These are phyloP conservation scores for Dicranocentrus wangi DNA, from an alignment of 2,888 invertebrate genomes.

Conservation along the genomic window DNA sequence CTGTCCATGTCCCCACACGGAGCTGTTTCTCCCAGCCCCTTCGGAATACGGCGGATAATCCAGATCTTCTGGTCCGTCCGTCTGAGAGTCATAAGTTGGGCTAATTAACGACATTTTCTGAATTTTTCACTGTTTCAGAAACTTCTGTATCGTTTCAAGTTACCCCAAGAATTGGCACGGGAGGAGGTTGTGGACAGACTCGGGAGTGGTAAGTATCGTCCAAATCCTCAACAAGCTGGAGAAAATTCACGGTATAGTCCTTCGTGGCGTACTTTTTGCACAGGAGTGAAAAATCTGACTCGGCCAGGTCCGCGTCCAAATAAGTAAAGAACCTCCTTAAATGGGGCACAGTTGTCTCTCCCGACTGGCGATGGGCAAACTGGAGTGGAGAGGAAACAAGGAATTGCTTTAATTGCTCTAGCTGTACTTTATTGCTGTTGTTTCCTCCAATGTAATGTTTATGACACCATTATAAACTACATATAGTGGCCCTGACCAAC, in stretches of 20 bases:
- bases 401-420: constrained; percentile 26
- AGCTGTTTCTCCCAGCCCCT: constrained; percentile 68
- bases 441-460: constrained; percentile 30
- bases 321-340: constrained; percentile 84
- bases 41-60: constrained; percentile 50
- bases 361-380: constrained; percentile 74
- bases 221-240: constrained; percentile 83
- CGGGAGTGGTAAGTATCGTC: constrained; percentile 79
- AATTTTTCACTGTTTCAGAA: background rate
- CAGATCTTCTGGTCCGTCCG: constrained; percentile 68
- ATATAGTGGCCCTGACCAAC: constrained; percentile 34
- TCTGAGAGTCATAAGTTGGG: constrained; percentile 44
- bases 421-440: background rate
- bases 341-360: constrained; percentile 85
- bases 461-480: constrained; percentile 12
- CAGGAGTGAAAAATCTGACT: constrained; percentile 83
- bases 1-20: constrained; percentile 66
- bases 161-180: constrained; percentile 77
- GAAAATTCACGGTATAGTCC: constrained; percentile 85
- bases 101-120: background rate
- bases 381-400: constrained; percentile 23
- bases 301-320: constrained; percentile 81
- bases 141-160: constrained; percentile 44
- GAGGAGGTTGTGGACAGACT: constrained; percentile 68
- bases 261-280: constrained; percentile 84